Conservation (phyloP, 2,797 vertebrate genomes). For the Gymnopithys bicolor region DNA sequence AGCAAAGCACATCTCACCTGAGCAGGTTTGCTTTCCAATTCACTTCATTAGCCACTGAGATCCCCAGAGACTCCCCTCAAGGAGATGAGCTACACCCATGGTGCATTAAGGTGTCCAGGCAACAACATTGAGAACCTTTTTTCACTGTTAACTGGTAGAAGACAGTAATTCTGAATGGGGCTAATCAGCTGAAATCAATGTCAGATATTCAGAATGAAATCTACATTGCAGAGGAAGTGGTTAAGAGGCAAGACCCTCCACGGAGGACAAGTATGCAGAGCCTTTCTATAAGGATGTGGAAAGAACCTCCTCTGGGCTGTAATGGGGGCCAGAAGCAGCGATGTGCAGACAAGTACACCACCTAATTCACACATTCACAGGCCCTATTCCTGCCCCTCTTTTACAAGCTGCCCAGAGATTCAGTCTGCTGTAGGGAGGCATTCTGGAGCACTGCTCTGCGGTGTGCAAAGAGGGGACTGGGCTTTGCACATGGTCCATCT, state of each 20-base stretch:
- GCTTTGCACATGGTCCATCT: conserved; percentile 2
- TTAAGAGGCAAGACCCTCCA: not conserved
- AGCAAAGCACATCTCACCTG: not conserved
- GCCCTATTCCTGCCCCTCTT: not conserved
- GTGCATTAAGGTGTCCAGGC: not conserved
- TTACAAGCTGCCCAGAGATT: conserved; percentile 5
- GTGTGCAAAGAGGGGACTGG: not conserved
- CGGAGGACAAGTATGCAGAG: not conserved
- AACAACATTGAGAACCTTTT: not conserved
- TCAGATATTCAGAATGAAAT: conserved; percentile 21
- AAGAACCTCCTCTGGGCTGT: conserved; percentile 27
- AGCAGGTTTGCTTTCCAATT: not conserved
- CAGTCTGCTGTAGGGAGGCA: not conserved
- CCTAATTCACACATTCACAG: conserved; percentile 2
- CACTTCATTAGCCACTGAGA: not conserved
- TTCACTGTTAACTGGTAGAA: not conserved
- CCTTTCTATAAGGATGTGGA: conserved; percentile 1
- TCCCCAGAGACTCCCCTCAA: not conserved
- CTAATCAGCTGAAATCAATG: conserved; percentile 3
- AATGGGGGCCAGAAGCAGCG: conserved; percentile 30
- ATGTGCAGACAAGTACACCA: conserved; percentile 24
- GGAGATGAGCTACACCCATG: not conserved
- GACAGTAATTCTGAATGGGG: not conserved
- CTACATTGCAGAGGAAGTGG: not conserved
- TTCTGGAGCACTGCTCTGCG: conserved; percentile 4